Percentiles rank a stretch among this genome's conserved stretches.
These are phyloP conservation scores for Drosophila nebulosa DNA, from an alignment of 1,140 invertebrate species.

Conservation along the genomic window DNA sequence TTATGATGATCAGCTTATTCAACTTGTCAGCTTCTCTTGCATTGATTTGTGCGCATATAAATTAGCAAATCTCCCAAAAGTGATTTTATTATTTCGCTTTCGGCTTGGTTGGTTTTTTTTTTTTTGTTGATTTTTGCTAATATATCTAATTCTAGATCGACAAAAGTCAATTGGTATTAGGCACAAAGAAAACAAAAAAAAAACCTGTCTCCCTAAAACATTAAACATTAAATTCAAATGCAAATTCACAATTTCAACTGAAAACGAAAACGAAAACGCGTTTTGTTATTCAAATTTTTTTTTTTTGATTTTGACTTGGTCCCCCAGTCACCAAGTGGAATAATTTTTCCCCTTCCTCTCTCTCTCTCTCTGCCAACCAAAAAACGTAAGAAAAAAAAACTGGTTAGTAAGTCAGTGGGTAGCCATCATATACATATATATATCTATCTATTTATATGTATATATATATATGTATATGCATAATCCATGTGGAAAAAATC, in stretches of 20 bases:
- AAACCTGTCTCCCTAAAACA: slow-evolving; percentile 60
- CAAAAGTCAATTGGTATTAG: slow-evolving; percentile 19
- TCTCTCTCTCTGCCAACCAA: too few relatives aligned
- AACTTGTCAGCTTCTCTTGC: neutral
- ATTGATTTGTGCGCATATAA: slow-evolving; percentile 57
- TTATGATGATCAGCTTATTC: neutral
- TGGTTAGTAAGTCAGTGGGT: slow-evolving; percentile 79
- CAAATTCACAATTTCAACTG: slow-evolving; percentile 55
- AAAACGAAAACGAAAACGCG: slow-evolving; percentile 78
- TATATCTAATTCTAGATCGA: slow-evolving; percentile 67
- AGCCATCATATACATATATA: slow-evolving; percentile 32
- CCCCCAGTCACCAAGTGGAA: too few relatives aligned
- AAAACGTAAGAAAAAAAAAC: slow-evolving; percentile 43
- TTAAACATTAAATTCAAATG: slow-evolving; percentile 69
- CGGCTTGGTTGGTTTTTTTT: neutral
- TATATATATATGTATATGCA: slow-evolving; percentile 8
- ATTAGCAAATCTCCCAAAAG: slow-evolving; percentile 48
- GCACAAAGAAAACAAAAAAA: too few relatives aligned
- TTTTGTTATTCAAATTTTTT: slow-evolving; percentile 76
- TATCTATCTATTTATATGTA: neutral
- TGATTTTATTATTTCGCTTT: slow-evolving; percentile 19
- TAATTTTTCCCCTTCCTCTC: slow-evolving; percentile 21
- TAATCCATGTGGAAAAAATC: too few relatives aligned
- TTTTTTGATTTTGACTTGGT: too few relatives aligned
- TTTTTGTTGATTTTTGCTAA: slow-evolving; percentile 39